Evolutionary conservation across 2,888 invertebrate genomes (phyloP).

Genomic region (Clunio marinus): DNA sequence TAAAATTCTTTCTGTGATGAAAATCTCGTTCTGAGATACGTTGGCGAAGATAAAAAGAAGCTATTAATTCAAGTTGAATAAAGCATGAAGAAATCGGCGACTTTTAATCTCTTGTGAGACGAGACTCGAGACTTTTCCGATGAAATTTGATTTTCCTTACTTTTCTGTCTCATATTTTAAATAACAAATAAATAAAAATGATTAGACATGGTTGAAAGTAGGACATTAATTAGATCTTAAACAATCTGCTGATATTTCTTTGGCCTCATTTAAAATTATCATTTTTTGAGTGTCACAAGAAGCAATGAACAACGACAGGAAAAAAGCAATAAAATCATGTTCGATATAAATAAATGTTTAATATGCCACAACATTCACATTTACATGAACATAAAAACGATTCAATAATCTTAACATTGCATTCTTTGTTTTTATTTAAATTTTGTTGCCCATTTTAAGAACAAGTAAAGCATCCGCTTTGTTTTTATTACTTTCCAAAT

Average conservation of each 20-base stretch:
- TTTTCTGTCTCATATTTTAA: background rate
- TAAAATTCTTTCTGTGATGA: constrained; percentile 24
- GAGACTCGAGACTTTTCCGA: constrained; percentile 7
- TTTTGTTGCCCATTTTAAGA: constrained; percentile 14
- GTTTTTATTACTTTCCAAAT: constrained; percentile 30
- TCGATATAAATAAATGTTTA: too few species aligned
- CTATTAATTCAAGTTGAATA: constrained; percentile 25
- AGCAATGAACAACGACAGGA: too few species aligned
- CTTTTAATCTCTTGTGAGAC: background rate
- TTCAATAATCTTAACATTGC: background rate
- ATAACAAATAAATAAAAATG: too few species aligned
- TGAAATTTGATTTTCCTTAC: constrained; percentile 7
- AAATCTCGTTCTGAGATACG: background rate
- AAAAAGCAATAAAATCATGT: too few species aligned
- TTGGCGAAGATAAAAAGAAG: constrained; percentile 9
- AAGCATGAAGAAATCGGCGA: constrained; percentile 13
- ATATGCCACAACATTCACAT: too few species aligned
- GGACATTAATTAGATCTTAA: too few species aligned
- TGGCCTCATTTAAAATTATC: too few species aligned
- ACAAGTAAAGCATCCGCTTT: background rate
- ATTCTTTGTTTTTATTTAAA: constrained; percentile 36
- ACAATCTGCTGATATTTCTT: too few species aligned
- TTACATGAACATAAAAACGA: too few species aligned
- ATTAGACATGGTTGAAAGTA: too few species aligned
- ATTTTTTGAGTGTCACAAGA: too few species aligned